These are phyloP conservation scores for Aphyosemion australe DNA, from an alignment of 2,113 vertebrate genomes.

Conservation along the genomic window DNA sequence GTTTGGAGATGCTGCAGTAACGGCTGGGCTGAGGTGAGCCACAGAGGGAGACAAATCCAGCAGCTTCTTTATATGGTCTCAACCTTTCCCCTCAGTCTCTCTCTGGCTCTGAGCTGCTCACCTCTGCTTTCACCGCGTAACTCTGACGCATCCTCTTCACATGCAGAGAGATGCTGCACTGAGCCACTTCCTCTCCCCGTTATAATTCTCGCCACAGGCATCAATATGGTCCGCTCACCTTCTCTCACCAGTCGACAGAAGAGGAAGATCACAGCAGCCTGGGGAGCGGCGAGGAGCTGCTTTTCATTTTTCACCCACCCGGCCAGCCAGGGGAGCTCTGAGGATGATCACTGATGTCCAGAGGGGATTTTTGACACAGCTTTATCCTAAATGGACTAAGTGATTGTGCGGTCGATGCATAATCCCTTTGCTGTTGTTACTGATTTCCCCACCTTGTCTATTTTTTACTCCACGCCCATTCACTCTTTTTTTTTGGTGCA, in stretches of 20 bases:
- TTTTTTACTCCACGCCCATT: conserved; percentile 19
- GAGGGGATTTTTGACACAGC: conserved; percentile 34
- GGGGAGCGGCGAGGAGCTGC: not conserved
- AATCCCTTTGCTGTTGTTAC: conserved; percentile 61
- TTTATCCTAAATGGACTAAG: conserved; percentile 55
- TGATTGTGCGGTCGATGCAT: conserved; percentile 46
- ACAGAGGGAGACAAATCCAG: conserved; percentile 34
- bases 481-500: conserved; percentile 22
- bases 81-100: conserved; percentile 35
- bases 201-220: conserved; percentile 31
- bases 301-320: conserved; percentile 22
- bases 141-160: conserved; percentile 48
- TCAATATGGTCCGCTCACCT: conserved; percentile 28
- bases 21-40: conserved; percentile 50
- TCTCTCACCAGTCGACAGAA: conserved; percentile 19
- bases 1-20: conserved; percentile 5
- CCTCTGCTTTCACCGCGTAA: conserved; percentile 31
- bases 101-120: conserved; percentile 21
- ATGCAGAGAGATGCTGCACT: conserved; percentile 23
- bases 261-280: conserved; percentile 10
- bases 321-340: conserved; percentile 24
- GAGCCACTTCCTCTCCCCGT: conserved; percentile 16
- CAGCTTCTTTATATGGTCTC: conserved; percentile 26
- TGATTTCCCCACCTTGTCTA: conserved; percentile 30
- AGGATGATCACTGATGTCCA: conserved; percentile 5